Conservation (phyloP, 2,888 invertebrate species). For the Malthinus flaveolus region DNA sequence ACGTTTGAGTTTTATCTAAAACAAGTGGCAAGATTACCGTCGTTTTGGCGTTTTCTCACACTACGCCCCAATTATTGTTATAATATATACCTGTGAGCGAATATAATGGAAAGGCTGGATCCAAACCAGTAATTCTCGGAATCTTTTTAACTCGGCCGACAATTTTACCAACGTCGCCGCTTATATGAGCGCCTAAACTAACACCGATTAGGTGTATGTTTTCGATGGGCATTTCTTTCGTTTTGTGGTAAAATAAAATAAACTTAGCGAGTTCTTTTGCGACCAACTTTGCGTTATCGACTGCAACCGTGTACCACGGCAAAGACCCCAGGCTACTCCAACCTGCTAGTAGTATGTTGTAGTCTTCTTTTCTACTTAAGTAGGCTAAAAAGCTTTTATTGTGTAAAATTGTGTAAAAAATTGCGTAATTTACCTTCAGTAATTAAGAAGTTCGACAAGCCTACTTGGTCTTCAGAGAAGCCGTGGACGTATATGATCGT, state of each 20-base stretch:
- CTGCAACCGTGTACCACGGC: slow-evolving; percentile 79
- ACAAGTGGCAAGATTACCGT: too few relatives aligned
- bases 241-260: slow-evolving; percentile 63
- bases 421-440: too few relatives aligned
- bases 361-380: slow-evolving; percentile 62
- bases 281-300: slow-evolving; percentile 69
- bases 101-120: slow-evolving; percentile 83
- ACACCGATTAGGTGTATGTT: slow-evolving; percentile 71
- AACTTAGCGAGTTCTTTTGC: slow-evolving; percentile 68
- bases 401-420: not conserved
- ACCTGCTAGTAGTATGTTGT: slow-evolving; percentile 76
- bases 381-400: slow-evolving; percentile 51
- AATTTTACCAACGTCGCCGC: slow-evolving; percentile 74
- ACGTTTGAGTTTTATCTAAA: too few relatives aligned
- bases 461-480: too few relatives aligned
- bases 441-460: too few relatives aligned
- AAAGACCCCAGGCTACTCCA: slow-evolving; percentile 74
- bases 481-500: too few relatives aligned
- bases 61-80: too few relatives aligned
- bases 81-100: slow-evolving; percentile 5
- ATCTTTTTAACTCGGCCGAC: slow-evolving; percentile 53
- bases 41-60: too few relatives aligned
- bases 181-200: slow-evolving; percentile 73
- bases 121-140: slow-evolving; percentile 58
- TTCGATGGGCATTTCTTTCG: slow-evolving; percentile 61